Conservation (phyloP, 37 sponge, comb jelly and placozoan species). For the Spongilla lacustris region DNA sequence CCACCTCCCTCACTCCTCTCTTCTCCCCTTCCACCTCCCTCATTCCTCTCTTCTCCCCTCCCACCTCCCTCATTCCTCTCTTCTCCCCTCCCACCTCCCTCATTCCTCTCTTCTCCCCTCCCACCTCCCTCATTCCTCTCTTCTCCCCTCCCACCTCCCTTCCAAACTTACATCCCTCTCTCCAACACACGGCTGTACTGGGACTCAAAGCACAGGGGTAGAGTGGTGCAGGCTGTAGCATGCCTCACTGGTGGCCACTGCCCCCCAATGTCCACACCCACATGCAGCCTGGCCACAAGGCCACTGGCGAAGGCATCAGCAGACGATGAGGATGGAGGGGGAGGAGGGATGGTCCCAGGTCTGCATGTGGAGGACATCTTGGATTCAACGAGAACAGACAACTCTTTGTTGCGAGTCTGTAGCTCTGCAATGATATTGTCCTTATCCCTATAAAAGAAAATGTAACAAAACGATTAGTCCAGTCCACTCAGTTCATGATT, state of each 20-base stretch:
- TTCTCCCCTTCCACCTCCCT: no score
- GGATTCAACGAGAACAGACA: conserved; percentile 3
- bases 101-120: no score
- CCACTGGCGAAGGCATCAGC: no score
- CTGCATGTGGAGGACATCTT: neutral
- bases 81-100: no score
- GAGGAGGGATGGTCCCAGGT: neutral
- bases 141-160: no score
- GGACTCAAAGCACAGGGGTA: conserved; percentile 38
- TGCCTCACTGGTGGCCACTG: neutral
- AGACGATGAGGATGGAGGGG: neutral
- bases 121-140: neutral
- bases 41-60: no score
- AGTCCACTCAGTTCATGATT: no score
- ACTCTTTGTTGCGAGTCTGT: conserved; percentile 7
- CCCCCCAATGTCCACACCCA: no score
- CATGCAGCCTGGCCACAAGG: no score
- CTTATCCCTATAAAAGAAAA: conserved; percentile 25
- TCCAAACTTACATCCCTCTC: conserved; percentile 33
- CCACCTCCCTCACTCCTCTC: no score
- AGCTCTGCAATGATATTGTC: conserved; percentile 1
- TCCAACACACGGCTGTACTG: conserved; percentile 33
- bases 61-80: no score
- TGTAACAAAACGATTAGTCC: neutral
- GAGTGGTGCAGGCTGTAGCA: conserved; percentile 8